phyloP scores from a whole-genome alignment of 2,797 vertebrate genomes.

The Moxostoma hubbsi region DNA sequence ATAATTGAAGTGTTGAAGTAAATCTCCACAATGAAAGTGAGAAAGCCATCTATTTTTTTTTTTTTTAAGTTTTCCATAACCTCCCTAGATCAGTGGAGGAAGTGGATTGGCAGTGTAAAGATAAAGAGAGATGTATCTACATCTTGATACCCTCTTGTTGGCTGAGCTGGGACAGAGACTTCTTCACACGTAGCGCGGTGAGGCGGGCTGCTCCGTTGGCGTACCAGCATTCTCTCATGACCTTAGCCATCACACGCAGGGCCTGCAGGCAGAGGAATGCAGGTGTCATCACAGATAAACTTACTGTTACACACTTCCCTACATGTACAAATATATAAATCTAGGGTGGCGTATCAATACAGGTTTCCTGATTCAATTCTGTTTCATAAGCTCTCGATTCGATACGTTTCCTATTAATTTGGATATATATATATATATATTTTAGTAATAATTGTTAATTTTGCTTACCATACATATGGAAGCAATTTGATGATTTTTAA shows the following conservation, averaged over 20 bases:
- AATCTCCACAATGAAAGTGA: conserved; percentile 41
- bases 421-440: no score
- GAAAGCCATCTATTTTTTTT: no score
- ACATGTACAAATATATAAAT: no score
- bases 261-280: conserved; percentile 69
- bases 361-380: no score
- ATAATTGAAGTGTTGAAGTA: not conserved
- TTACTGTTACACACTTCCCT: not conserved
- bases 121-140: conserved; percentile 61
- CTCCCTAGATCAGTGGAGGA: conserved; percentile 2
- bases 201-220: conserved; percentile 85
- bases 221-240: conserved; percentile 90
- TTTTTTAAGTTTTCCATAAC: no score
- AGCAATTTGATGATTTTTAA: no score
- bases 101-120: not conserved
- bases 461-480: no score
- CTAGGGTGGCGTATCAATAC: no score
- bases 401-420: no score
- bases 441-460: no score
- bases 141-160: conserved; percentile 91
- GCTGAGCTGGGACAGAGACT: conserved; percentile 85
- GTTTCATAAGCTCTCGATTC: no score
- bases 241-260: conserved; percentile 87
- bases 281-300: not conserved
- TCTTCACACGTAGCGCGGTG: conserved; percentile 86